phyloP scores from a whole-genome alignment of 2,888 invertebrate species.

The Tridacna crocea region DNA sequence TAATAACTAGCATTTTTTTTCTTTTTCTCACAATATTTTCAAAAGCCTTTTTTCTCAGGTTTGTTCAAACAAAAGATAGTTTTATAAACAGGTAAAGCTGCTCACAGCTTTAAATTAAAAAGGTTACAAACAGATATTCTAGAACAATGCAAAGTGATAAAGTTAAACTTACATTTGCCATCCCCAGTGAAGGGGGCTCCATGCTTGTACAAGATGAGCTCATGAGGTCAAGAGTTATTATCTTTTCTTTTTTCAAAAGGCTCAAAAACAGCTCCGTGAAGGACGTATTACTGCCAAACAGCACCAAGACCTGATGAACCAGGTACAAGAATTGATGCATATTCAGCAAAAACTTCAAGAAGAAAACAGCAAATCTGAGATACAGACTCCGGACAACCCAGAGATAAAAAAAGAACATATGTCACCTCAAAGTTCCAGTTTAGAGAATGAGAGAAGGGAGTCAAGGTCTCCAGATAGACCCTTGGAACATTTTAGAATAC shows the following conservation, averaged over 20 bases:
- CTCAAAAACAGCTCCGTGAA: conserved; percentile 91
- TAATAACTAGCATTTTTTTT: too few relatives aligned
- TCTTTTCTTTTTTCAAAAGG: conserved; percentile 85
- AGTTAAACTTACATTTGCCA: too few relatives aligned
- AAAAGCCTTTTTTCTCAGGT: too few relatives aligned
- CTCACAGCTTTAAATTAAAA: too few relatives aligned
- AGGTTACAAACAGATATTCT: too few relatives aligned
- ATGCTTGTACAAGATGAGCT: background rate
- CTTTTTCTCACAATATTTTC: too few relatives aligned
- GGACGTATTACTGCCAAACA: conserved; percentile 85
- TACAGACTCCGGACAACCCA: background rate
- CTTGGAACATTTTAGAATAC: conserved; percentile 48
- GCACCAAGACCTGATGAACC: conserved; percentile 79
- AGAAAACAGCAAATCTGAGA: conserved; percentile 18
- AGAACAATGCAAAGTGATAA: too few relatives aligned
- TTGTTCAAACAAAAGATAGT: too few relatives aligned
- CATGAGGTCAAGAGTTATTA: background rate
- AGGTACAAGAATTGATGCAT: conserved; percentile 70
- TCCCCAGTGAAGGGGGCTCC: too few relatives aligned
- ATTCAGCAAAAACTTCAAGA: conserved; percentile 53
- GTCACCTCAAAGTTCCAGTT: background rate
- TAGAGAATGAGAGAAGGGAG: conserved; percentile 12
- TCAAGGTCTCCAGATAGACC: conserved; percentile 43
- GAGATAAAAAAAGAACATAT: background rate
- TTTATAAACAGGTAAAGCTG: too few relatives aligned